Percentiles rank a stretch among this genome's conserved stretches.
These are phyloP conservation scores for Sturmia bella DNA, from an alignment of 2,888 invertebrate species.

Conservation along the genomic window DNA sequence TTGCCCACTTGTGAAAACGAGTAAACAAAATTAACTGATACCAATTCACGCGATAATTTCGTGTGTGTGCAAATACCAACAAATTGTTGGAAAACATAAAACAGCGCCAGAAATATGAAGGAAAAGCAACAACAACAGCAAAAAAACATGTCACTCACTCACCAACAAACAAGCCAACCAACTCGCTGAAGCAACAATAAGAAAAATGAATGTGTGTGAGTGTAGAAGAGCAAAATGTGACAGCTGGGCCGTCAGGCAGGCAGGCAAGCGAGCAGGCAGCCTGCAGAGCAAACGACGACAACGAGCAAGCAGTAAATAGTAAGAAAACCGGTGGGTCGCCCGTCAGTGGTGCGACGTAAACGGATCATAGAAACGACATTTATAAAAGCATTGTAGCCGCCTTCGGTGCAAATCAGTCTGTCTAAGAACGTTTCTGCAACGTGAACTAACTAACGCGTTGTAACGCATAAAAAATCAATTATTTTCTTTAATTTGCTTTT, in stretches of 20 bases:
- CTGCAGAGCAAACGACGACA: conserved; percentile 32
- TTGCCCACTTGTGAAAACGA: conserved; percentile 8
- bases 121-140: conserved; percentile 31
- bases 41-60: conserved; percentile 66
- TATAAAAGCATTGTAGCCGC: conserved; percentile 79
- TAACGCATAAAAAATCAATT: conserved; percentile 40
- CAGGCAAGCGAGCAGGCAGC: conserved; percentile 12
- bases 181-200: conserved; percentile 26
- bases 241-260: conserved; percentile 20
- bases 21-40: conserved; percentile 52
- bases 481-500: conserved; percentile 5
- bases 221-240: conserved; percentile 33
- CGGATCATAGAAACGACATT: conserved; percentile 74
- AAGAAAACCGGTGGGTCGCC: conserved; percentile 39
- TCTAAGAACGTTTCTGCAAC: conserved; percentile 76
- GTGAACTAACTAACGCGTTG: conserved; percentile 64
- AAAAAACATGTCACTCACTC: conserved; percentile 31
- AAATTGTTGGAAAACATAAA: conserved; percentile 27
- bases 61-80: conserved; percentile 54
- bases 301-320: conserved; percentile 30
- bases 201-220: conserved; percentile 24
- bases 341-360: conserved; percentile 62
- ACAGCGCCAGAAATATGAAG: conserved; percentile 31
- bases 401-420: conserved; percentile 76
- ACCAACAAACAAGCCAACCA: conserved; percentile 3